These are phyloP conservation scores for Fragariocoptes setiger DNA, from an alignment of 1,140 invertebrate genomes.

Conservation along the genomic window DNA sequence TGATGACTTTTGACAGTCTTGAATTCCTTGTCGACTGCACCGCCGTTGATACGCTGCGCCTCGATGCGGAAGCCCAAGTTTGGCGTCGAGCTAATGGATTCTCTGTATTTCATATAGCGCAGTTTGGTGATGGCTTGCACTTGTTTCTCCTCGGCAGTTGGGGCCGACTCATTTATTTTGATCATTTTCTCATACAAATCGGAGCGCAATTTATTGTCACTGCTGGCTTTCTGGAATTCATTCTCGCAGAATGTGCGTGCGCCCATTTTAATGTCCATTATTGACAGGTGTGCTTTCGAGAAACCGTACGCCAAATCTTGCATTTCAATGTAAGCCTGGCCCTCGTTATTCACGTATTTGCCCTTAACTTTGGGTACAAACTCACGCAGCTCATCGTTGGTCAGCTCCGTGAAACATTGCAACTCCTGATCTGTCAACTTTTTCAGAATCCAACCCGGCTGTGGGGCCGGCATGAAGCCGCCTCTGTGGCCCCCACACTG, in stretches of 20 bases:
- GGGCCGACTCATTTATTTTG: background rate
- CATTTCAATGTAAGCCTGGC: constrained; percentile 24
- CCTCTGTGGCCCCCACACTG: no score
- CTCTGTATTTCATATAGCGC: background rate
- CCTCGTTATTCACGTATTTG: constrained; percentile 35
- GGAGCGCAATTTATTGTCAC: constrained; percentile 45
- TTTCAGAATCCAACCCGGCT: constrained; percentile 68
- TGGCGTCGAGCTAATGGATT: constrained; percentile 57
- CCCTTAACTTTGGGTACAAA: constrained; percentile 79
- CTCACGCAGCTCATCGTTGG: constrained; percentile 49
- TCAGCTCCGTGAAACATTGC: constrained; percentile 32
- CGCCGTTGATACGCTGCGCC: constrained; percentile 15
- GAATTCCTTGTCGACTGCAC: constrained; percentile 19
- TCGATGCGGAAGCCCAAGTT: constrained; percentile 79
- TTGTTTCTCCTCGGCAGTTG: background rate
- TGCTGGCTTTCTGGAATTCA: constrained; percentile 65
- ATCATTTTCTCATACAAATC: background rate
- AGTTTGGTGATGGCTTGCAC: background rate
- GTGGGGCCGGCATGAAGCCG: constrained; percentile 53
- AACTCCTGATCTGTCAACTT: constrained; percentile 63
- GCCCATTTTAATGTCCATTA: constrained; percentile 88
- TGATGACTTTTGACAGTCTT: constrained; percentile 33
- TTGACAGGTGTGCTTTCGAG: constrained; percentile 50
- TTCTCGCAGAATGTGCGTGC: constrained; percentile 74
- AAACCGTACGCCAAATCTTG: constrained; percentile 70